Conservation (phyloP, 2,797 vertebrate species). For the Sebastes taczanowskii region DNA sequence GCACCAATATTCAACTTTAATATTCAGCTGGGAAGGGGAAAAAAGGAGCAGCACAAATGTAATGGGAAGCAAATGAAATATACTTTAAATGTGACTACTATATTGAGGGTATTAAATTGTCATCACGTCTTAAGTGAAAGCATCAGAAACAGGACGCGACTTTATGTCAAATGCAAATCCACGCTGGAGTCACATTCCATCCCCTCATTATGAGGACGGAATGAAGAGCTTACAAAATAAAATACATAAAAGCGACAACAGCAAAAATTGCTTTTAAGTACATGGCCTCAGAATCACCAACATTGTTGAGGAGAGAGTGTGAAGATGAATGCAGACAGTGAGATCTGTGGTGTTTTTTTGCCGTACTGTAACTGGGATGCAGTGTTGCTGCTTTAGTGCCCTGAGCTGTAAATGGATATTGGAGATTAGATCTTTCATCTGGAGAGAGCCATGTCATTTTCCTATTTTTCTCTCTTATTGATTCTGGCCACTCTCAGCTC, state of each 20-base stretch:
- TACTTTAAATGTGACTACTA: constrained; percentile 54
- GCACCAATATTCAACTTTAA: constrained; percentile 69
- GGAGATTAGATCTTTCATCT: constrained; percentile 88
- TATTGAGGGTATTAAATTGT: constrained; percentile 75
- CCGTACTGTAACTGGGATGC: constrained; percentile 69
- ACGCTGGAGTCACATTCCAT: constrained; percentile 41
- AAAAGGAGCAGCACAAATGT: constrained; percentile 42
- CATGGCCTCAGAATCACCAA: not conserved
- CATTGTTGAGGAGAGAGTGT: constrained; percentile 26
- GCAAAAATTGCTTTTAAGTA: constrained; percentile 18
- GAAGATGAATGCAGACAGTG: constrained; percentile 40
- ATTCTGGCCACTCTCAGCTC: constrained; percentile 84
- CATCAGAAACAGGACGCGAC: constrained; percentile 53
- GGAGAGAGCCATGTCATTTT: constrained; percentile 86
- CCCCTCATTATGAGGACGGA: constrained; percentile 44
- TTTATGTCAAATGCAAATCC: constrained; percentile 70
- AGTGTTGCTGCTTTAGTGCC: constrained; percentile 62
- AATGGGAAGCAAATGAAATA: constrained; percentile 57
- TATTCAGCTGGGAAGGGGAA: constrained; percentile 49
- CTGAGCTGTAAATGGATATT: constrained; percentile 86
- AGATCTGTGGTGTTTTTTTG: constrained; percentile 44
- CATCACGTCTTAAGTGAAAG: constrained; percentile 60
- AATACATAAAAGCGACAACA: constrained; percentile 38
- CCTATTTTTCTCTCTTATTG: constrained; percentile 86
- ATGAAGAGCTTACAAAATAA: constrained; percentile 40